Percentiles rank a stretch among this genome's conserved stretches.
Conservation (phyloP, 2,888 invertebrate genomes). For the Amphipoea oculea region DNA sequence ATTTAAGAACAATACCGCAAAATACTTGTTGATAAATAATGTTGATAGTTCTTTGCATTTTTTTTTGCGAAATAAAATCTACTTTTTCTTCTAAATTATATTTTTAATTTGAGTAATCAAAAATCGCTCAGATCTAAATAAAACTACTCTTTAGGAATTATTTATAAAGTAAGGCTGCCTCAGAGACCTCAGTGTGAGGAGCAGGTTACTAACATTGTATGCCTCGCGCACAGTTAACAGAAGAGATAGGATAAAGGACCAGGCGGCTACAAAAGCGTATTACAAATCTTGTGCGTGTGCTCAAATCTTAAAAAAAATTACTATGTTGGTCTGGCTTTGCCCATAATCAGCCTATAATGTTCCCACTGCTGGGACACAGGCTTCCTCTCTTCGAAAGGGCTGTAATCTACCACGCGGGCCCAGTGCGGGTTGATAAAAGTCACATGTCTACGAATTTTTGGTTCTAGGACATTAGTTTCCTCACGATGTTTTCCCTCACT, state of each 20-base stretch:
- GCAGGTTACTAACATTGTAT: neutral
- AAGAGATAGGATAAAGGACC: neutral
- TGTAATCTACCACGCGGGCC: neutral
- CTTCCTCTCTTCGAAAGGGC: neutral
- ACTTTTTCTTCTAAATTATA: neutral
- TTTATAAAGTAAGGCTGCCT: neutral
- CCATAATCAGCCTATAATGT: too few species aligned
- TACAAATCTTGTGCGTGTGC: neutral
- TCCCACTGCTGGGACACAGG: too few species aligned
- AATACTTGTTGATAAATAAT: conserved; percentile 17
- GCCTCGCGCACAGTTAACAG: neutral
- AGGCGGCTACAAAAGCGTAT: neutral
- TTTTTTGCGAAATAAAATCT: conserved; percentile 13
- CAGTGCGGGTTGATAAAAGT: neutral
- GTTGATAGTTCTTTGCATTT: neutral
- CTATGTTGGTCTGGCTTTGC: neutral
- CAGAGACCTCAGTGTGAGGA: neutral
- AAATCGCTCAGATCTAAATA: conserved; percentile 45
- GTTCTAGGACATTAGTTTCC: neutral
- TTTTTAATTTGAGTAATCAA: conserved; percentile 4
- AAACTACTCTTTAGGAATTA: conserved; percentile 3
- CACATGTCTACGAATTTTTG: neutral
- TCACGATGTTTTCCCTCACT: neutral
- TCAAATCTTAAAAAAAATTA: neutral
- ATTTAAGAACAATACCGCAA: conserved; percentile 35